These are phyloP conservation scores for Maccullochella peelii DNA, from an alignment of 2,113 vertebrate genomes.

Conservation along the genomic window DNA sequence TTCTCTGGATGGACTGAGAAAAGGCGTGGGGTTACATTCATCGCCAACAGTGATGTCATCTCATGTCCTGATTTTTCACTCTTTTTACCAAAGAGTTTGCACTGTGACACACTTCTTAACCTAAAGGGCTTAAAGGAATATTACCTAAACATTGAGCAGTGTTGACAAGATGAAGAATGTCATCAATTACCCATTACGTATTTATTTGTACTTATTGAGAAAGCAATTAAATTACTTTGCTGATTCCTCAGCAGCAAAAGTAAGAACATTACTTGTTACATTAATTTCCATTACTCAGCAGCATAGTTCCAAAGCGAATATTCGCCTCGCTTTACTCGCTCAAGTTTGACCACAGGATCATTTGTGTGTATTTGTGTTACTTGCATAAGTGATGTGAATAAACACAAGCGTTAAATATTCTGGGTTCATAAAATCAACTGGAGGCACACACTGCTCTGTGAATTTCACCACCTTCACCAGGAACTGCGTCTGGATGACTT, in stretches of 20 bases:
- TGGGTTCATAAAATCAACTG: too few species aligned
- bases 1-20: constrained; percentile 37
- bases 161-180: neutral
- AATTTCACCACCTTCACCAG: too few species aligned
- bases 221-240: neutral
- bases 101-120: neutral
- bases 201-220: neutral
- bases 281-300: neutral
- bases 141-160: neutral
- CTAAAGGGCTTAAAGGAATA: neutral
- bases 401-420: too few species aligned
- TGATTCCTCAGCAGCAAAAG: neutral
- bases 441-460: too few species aligned
- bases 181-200: neutral
- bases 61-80: constrained; percentile 37
- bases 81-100: constrained; percentile 11
- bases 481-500: too few species aligned
- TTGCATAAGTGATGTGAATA: too few species aligned
- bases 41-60: constrained; percentile 43
- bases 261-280: neutral
- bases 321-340: too few species aligned
- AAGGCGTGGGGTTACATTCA: constrained; percentile 40
- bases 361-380: too few species aligned
- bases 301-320: too few species aligned
- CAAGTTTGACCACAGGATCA: too few species aligned